Conservation (phyloP, 2,888 invertebrate genomes). For the Cremastinae sp. region DNA sequence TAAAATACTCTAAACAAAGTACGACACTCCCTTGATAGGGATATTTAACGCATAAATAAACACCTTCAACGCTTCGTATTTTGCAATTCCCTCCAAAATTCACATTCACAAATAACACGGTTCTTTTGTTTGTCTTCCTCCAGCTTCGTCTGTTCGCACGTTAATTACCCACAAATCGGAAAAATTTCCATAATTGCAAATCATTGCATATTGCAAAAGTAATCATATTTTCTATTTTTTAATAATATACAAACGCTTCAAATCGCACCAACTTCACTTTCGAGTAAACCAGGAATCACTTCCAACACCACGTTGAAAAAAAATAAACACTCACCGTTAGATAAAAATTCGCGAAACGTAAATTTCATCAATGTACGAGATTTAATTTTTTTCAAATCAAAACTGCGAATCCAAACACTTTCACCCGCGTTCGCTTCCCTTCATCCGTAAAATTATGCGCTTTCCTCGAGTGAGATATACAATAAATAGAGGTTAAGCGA, state of each 20-base stretch:
- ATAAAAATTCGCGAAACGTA: neutral
- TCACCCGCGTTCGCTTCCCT: slow-evolving; percentile 35
- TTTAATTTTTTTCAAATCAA: slow-evolving; percentile 23
- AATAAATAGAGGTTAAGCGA: neutral
- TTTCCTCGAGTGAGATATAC: slow-evolving; percentile 11
- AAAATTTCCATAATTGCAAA: too few relatives aligned
- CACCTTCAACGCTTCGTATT: neutral
- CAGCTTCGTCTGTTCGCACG: neutral
- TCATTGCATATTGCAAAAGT: neutral
- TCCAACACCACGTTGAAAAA: too few relatives aligned
- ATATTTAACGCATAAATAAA: too few relatives aligned
- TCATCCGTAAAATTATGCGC: slow-evolving; percentile 44
- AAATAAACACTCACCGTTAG: neutral
- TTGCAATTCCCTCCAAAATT: too few relatives aligned
- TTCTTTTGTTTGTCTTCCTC: neutral
- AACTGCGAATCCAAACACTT: slow-evolving; percentile 41
- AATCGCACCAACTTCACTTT: neutral
- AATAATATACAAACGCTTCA: neutral
- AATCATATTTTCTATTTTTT: neutral
- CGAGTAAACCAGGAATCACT: neutral
- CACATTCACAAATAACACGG: neutral
- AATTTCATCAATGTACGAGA: neutral
- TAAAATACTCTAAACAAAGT: neutral
- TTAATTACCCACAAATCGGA: neutral
- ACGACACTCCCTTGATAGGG: too few relatives aligned